phyloP scores from a whole-genome alignment of 2,797 vertebrate genomes.

The Sciurus carolinensis region DNA sequence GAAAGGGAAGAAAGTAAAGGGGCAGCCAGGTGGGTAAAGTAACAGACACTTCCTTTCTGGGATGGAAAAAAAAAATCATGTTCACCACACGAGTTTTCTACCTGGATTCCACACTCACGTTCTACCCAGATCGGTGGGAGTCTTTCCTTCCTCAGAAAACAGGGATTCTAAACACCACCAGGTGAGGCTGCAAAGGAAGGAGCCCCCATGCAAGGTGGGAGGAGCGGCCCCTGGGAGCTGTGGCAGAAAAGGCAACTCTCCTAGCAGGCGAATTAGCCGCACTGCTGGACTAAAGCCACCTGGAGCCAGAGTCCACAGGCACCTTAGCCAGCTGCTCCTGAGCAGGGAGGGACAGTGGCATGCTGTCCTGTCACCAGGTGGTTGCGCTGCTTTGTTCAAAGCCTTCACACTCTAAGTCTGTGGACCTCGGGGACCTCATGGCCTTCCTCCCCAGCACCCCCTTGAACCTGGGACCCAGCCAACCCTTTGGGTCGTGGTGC shows the following conservation, averaged over 20 bases:
- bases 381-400: neutral
- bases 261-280: neutral
- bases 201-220: neutral
- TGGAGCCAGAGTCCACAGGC: neutral
- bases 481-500: neutral
- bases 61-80: neutral
- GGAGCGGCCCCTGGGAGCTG: neutral
- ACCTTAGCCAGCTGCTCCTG: neutral
- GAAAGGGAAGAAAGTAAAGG: neutral
- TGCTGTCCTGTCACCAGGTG: neutral
- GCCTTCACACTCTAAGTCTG: neutral
- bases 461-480: neutral
- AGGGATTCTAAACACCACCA: neutral
- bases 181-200: neutral
- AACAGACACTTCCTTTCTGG: neutral
- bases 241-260: neutral
- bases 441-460: neutral
- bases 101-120: neutral
- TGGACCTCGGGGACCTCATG: neutral
- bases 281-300: neutral
- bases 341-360: neutral
- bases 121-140: neutral
- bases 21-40: neutral
- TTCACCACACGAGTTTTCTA: neutral
- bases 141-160: neutral